Evolutionary conservation across 2,113 vertebrate genomes (phyloP), one percentile per base, ranked within the genome.

Genomic region (Candoia aspera): DNA sequence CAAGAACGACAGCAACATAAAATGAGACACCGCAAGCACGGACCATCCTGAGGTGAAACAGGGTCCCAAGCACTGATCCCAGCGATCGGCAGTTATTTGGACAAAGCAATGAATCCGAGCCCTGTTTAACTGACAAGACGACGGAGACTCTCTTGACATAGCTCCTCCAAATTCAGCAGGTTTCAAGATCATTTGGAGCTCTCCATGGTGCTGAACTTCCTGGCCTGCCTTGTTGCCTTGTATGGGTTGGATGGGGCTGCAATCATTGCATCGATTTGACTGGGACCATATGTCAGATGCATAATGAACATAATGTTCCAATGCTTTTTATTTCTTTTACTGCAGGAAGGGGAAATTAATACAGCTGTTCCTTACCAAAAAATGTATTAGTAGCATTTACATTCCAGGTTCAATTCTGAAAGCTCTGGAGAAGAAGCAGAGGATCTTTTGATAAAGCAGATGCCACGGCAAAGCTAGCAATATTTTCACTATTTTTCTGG

Each of bases 261-360:
- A 8, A 73, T 1, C 15, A 2, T 8, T 15, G 15, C 54, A 46
- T 2, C 33, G 29, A 24, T 1, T 13, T 13, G 49, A 1, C 4
- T n/a, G 49, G 21, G n/a, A 29, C 8, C 23, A 26, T 15, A 10
- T 24, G 4, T 24, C 17, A 17, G 23, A 42, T 1, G 23, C 17
- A 4, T 6, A 90, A 58, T 8, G 0, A 92, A 91, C 87, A 86
- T 11, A 95, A 93, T 88, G 91, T 33, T 94, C 83, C 24, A 55
- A 0, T 93, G 93, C 93, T 84, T 94, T 91, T 49, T 33, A 89
- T 92, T 93, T 95, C 92, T 93, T 84, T 21, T n/a, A 89, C 46
- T 11, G 87, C 84, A 53, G 58, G 33, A 26, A 62, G 6, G 49
- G 33, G 29, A 17, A 91, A 83, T 92, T 86, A 26, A 90, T 84